These are phyloP conservation scores for Ectobius pallidus DNA, from an alignment of 2,888 invertebrate genomes.

Conservation along the genomic window DNA sequence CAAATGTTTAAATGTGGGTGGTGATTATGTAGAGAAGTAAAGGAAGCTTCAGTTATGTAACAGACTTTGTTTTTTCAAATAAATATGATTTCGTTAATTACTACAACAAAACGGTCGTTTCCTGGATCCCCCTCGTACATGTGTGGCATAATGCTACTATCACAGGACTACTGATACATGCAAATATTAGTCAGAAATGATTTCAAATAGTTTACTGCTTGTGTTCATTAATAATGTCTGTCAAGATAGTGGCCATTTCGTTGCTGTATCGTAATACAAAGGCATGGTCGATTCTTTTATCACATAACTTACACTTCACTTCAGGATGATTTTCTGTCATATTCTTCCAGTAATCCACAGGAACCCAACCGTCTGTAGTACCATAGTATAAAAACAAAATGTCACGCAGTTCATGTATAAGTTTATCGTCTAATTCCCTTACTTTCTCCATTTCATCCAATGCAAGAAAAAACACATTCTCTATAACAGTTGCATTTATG, in stretches of 20 bases:
- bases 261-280: slow-evolving; percentile 75
- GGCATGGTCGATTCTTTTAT: slow-evolving; percentile 70
- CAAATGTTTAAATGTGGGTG: no score
- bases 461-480: slow-evolving; percentile 73
- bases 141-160: no score
- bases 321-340: slow-evolving; percentile 66
- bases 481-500: slow-evolving; percentile 30
- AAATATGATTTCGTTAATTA: no score
- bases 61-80: no score
- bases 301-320: slow-evolving; percentile 66
- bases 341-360: slow-evolving; percentile 70
- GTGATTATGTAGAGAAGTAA: no score
- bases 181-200: no score
- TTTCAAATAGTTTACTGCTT: no score
- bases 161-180: no score
- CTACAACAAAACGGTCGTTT: no score
- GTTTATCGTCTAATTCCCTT: slow-evolving; percentile 65
- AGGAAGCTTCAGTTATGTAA: no score
- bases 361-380: slow-evolving; percentile 82
- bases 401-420: slow-evolving; percentile 63
- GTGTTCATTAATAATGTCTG: slow-evolving; percentile 16
- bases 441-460: slow-evolving; percentile 83
- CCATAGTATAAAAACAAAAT: slow-evolving; percentile 83
- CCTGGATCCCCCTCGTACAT: no score
- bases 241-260: slow-evolving; percentile 58